Evolutionary conservation across 2,888 invertebrate genomes (phyloP).

Genomic region (Sicus ferrugineus): DNA sequence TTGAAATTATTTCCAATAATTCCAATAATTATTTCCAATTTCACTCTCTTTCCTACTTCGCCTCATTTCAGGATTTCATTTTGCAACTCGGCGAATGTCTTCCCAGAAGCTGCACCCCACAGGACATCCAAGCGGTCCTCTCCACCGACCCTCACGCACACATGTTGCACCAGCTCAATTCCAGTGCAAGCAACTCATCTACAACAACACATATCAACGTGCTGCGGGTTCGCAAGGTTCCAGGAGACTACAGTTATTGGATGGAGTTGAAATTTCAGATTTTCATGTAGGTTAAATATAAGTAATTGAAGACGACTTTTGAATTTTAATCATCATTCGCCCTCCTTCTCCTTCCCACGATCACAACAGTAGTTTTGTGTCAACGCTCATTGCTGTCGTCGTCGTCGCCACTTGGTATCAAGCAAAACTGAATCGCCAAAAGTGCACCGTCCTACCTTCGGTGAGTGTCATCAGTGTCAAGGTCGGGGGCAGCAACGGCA

Average conservation of each 20-base stretch:
- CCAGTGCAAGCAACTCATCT: conserved; percentile 39
- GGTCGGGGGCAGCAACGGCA: neutral
- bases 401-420: conserved; percentile 75
- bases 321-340: neutral
- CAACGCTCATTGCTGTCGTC: conserved; percentile 58
- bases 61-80: conserved; percentile 68
- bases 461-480: conserved; percentile 19
- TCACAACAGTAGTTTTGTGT: conserved; percentile 51
- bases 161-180: conserved; percentile 51
- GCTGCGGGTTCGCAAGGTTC: conserved; percentile 72
- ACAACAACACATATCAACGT: conserved; percentile 64
- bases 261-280: conserved; percentile 74
- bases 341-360: neutral
- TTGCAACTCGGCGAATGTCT: conserved; percentile 79
- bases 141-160: conserved; percentile 59
- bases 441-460: conserved; percentile 32
- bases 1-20: neutral
- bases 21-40: neutral
- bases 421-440: conserved; percentile 61
- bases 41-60: neutral
- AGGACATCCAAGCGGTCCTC: conserved; percentile 67
- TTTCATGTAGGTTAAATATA: conserved; percentile 69
- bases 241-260: conserved; percentile 72
- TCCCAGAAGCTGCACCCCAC: conserved; percentile 72
- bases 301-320: neutral